Evolutionary conservation across 1,140 invertebrate genomes (phyloP), one percentile per base, ranked within the genome.

Genomic region (Nilaparvata lugens): DNA sequence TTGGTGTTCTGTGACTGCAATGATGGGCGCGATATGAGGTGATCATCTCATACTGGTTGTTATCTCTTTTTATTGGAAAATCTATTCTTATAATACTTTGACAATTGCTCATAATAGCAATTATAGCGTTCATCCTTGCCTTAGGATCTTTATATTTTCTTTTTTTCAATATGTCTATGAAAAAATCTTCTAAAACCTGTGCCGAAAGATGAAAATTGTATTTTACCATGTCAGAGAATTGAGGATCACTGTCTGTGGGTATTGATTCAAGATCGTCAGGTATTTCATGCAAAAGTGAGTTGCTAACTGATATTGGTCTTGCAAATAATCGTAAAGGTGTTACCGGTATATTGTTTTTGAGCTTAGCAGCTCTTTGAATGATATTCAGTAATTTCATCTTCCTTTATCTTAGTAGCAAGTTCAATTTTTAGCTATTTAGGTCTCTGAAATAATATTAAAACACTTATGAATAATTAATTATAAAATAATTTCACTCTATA

Each of bases 11-110:
- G 69, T 94, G 90, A 14, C 86, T 83, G 64, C 87, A 87, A 73
- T 95, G 91, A 70, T 93, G 90, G 0, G 88, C 86, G 52, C 91
- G 74, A 76, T 88, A 95, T 0, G 84, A 91, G 31, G 84, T 81
- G 23, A 95, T 83, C 55, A 94, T 86, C 66, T 91, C 87, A 66
- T 85, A 89, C 21, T 78, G 76, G 0, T 91, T 91, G 70, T 83
- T 81, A 65, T 89, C 87, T 48, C 82, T 75, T 56, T 83, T 81
- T 57, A 95, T 78, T 0, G 92, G 92, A 72, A 93, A 94, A 48
- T 81, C 81, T 4, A 93, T 78, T 70, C 89, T 86, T 1, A 92
- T 67, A 1, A 87, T 79, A 60, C 83, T 81, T 63, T 87, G 83
- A 64, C 87, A 88, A 4, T 83, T 85, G 42, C 88, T 86, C 63